phyloP scores from a whole-genome alignment of 2,888 invertebrate species.

The Pollenia angustigena region DNA sequence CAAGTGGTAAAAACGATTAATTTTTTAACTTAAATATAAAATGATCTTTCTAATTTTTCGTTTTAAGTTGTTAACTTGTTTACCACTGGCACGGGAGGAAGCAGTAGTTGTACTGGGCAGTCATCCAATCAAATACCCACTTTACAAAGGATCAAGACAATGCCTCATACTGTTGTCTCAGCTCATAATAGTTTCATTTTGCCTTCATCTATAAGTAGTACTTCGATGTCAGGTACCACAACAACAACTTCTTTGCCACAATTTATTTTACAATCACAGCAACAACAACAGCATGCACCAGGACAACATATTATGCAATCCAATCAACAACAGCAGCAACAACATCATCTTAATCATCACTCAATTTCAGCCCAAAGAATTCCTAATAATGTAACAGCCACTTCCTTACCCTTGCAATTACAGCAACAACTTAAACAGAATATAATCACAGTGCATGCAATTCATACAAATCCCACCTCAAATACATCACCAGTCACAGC shows the following conservation, averaged over 20 bases:
- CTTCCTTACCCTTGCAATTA: conserved; percentile 67
- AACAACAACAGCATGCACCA: conserved; percentile 75
- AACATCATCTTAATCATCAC: conserved; percentile 74
- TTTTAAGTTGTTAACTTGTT: conserved; percentile 80
- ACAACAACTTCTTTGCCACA: conserved; percentile 68
- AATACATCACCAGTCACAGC: conserved; percentile 72
- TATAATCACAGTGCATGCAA: conserved; percentile 76
- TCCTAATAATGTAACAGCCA: conserved; percentile 59
- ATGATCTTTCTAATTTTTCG: not conserved
- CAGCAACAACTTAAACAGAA: conserved; percentile 76
- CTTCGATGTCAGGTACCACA: conserved; percentile 62
- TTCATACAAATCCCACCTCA: conserved; percentile 71
- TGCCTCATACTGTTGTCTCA: conserved; percentile 74
- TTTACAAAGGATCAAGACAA: conserved; percentile 76
- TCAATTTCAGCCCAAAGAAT: conserved; percentile 67
- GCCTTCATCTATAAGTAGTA: conserved; percentile 57
- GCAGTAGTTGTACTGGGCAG: conserved; percentile 75
- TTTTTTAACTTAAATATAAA: no score
- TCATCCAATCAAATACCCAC: conserved; percentile 73
- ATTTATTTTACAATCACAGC: conserved; percentile 67
- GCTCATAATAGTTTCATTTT: conserved; percentile 73
- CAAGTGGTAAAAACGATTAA: no score
- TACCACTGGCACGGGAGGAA: conserved; percentile 74
- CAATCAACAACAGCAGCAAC: conserved; percentile 65
- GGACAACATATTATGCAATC: conserved; percentile 64